A percentile compares a stretch with the other conserved stretches of the same genome.
Evolutionary conservation across 2,888 invertebrate genomes (phyloP).

Genomic region (Antheraea assamensis): DNA sequence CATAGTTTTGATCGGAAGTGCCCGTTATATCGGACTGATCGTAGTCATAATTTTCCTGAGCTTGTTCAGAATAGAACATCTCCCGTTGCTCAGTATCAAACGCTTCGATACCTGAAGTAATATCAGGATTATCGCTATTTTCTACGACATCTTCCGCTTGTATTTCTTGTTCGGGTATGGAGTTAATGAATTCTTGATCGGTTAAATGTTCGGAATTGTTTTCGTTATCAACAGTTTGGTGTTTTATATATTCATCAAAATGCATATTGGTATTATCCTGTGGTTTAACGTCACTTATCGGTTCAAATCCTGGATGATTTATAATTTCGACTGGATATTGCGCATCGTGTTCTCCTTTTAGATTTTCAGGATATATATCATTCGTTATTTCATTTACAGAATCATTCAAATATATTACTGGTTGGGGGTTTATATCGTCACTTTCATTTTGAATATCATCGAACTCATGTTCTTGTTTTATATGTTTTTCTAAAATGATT

Average conservation of each 20-base stretch:
- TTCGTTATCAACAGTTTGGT: slow-evolving; percentile 26
- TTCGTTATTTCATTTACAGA: slow-evolving; percentile 29
- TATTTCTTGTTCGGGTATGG: slow-evolving; percentile 15
- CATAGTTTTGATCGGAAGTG: slow-evolving; percentile 36
- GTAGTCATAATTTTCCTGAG: slow-evolving; percentile 40
- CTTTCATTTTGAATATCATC: slow-evolving; percentile 24
- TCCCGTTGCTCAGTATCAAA: slow-evolving; percentile 59
- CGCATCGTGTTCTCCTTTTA: slow-evolving; percentile 26
- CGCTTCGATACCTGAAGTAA: slow-evolving; percentile 46
- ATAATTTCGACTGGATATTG: slow-evolving; percentile 39
- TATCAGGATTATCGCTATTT: slow-evolving; percentile 24
- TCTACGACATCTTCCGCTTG: slow-evolving; percentile 18
- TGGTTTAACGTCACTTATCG: slow-evolving; percentile 33
- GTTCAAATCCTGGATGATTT: slow-evolving; percentile 38
- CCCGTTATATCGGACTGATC: slow-evolving; percentile 35
- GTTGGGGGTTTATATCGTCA: slow-evolving; percentile 27
- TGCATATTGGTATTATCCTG: slow-evolving; percentile 38
- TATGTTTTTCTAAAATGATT: background rate
- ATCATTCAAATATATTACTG: slow-evolving; percentile 32
- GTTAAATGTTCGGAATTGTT: background rate
- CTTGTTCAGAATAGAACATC: slow-evolving; percentile 60
- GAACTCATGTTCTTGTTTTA: slow-evolving; percentile 1
- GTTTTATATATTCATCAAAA: slow-evolving; percentile 32
- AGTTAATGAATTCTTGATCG: slow-evolving; percentile 11
- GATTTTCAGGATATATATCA: slow-evolving; percentile 24